phyloP scores from a whole-genome alignment of 2,797 vertebrate species.

The Discoglossus pictus region DNA sequence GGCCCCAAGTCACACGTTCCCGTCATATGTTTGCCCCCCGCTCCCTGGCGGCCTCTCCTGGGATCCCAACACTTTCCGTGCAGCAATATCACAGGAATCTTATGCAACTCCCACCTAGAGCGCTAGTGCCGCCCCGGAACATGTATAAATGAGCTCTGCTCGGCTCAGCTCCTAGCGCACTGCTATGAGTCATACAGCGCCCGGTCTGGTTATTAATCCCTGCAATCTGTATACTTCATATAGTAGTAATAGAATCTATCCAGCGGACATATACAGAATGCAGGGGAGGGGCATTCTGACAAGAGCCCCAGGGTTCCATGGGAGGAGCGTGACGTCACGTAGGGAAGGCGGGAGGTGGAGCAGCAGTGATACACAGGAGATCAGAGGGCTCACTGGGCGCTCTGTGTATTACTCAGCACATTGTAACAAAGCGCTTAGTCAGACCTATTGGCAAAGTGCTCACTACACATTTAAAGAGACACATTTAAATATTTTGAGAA shows the following conservation, averaged over 20 bases:
- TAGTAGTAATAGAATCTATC: too few relatives aligned
- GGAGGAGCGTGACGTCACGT: not conserved
- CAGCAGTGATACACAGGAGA: too few relatives aligned
- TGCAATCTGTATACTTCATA: constrained; percentile 52
- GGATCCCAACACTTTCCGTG: constrained; percentile 11
- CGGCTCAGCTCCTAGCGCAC: not conserved
- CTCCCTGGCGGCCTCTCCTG: constrained; percentile 22
- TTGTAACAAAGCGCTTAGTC: too few relatives aligned
- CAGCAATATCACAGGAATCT: constrained; percentile 3
- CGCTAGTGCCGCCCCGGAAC: constrained; percentile 21
- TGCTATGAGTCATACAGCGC: not conserved
- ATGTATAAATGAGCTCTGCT: not conserved
- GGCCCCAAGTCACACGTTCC: too few relatives aligned
- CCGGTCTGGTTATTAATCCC: too few relatives aligned
- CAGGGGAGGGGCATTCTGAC: not conserved
- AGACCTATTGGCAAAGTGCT: too few relatives aligned
- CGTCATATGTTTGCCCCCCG: not conserved
- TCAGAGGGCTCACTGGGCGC: too few relatives aligned
- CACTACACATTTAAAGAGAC: too few relatives aligned
- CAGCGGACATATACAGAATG: not conserved
- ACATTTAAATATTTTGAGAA: too few relatives aligned
- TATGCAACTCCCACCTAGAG: constrained; percentile 28
- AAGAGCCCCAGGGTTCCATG: too few relatives aligned
- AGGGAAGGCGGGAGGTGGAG: not conserved
- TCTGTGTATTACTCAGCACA: constrained; percentile 34